A percentile compares a stretch with the other conserved stretches of the same genome.
phyloP scores from a whole-genome alignment of 2,113 vertebrate species.

The Perca fluviatilis region DNA sequence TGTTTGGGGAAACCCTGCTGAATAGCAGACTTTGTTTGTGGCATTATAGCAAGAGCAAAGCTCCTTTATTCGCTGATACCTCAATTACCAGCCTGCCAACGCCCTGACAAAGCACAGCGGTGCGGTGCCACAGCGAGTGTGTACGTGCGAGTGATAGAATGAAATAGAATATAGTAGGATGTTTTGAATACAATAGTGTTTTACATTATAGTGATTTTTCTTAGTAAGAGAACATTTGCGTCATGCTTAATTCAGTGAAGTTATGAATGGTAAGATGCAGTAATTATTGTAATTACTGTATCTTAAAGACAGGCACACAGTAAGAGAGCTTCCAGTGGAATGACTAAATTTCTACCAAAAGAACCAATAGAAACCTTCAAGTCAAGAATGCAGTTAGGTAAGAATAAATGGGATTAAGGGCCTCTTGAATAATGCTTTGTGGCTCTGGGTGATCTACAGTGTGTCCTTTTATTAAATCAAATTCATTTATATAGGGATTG shows the following conservation, averaged over 20 bases:
- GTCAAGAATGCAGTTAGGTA: conserved; percentile 37
- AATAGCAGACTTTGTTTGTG: conserved; percentile 82
- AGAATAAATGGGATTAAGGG: conserved; percentile 44
- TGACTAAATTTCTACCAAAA: not conserved
- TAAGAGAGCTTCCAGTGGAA: not conserved
- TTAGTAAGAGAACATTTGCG: not conserved
- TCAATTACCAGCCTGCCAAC: conserved; percentile 65
- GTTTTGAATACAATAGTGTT: not conserved
- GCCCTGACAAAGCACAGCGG: conserved; percentile 64
- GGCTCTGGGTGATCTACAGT: conserved; percentile 21
- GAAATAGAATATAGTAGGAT: not conserved
- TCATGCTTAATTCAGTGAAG: conserved; percentile 6
- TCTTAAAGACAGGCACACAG: not conserved
- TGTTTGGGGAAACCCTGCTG: conserved; percentile 74
- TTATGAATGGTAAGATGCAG: not conserved
- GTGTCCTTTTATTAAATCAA: conserved; percentile 5
- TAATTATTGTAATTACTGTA: not conserved
- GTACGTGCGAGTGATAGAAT: not conserved
- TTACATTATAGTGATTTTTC: not conserved
- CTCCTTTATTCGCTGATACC: conserved; percentile 79
- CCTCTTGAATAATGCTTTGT: conserved; percentile 22
- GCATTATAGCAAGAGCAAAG: conserved; percentile 76
- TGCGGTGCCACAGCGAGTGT: conserved; percentile 25
- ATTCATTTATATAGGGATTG: not conserved
- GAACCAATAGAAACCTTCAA: not conserved